A percentile compares a stretch with the other conserved stretches of the same genome.
Conservation (phyloP, 2,888 invertebrate species). For the Stenotaenia linearis region DNA sequence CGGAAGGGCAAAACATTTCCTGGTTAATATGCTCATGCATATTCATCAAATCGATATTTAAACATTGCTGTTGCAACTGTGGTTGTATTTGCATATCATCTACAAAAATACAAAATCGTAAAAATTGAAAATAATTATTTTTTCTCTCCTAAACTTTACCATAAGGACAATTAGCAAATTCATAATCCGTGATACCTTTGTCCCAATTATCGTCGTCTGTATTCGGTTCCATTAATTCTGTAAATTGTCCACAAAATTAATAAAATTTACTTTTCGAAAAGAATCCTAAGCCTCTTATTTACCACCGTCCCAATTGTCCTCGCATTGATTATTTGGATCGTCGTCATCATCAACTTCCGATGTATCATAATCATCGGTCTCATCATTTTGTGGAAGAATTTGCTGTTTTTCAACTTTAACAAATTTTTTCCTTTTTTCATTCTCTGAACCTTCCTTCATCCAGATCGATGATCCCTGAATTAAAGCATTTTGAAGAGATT, state of each 20-base stretch:
- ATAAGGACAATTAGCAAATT: neutral
- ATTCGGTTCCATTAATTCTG: no score
- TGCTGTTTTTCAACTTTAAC: neutral
- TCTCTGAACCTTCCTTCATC: neutral
- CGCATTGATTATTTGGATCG: neutral
- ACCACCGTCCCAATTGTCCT: neutral
- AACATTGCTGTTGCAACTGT: neutral
- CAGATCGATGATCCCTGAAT: neutral
- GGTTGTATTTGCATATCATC: neutral
- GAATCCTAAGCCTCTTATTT: no score
- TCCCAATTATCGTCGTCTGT: neutral
- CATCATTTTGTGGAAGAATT: neutral
- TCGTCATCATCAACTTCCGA: no score
- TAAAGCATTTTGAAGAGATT: neutral
- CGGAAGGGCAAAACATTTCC: constrained; percentile 17
- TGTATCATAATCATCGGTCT: neutral
- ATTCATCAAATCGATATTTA: constrained; percentile 13
- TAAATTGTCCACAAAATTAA: neutral
- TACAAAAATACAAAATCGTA: neutral
- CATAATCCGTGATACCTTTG: neutral
- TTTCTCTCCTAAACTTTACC: neutral
- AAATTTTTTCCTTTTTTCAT: neutral
- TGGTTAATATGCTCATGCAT: neutral
- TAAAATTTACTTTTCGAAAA: neutral
- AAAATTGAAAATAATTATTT: neutral